Base-by-base conservation (phyloP, 2,797 vertebrate genomes). In the Pitangus sulphuratus region DNA sequence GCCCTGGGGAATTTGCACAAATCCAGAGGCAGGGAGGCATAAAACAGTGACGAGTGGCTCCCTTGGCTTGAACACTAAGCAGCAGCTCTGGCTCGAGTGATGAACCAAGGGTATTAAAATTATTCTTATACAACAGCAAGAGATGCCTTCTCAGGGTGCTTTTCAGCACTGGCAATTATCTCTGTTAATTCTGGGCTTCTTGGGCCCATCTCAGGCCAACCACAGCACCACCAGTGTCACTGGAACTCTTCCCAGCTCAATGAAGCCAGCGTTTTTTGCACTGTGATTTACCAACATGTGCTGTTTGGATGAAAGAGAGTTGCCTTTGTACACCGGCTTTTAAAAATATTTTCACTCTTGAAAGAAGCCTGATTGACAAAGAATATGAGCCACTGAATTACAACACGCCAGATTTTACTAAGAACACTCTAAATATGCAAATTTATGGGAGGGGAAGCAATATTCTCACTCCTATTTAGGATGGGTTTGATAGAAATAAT, bases 281-380 rank as follows among this genome's bases (percentile, higher is more conserved):
- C 42, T 2, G 0, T 54, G 71, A 81, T 84, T 90, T 80, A 54
- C 28, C 60, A 85, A 39, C 44, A 64, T 6, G 13, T n/a, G 60
- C 61, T 93, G 58, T 81, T 62, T 87, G 39, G 33, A 78, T 9
- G 8, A 37, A 88, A 69, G 51, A 25, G 28, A 87, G 65, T 3
- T 89, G 66, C 70, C 72, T 68, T 92, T 95, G 72, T 80, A 91
- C 53, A 3, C 24, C 65, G 82, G 31, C 79, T 94, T 93, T 91
- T 56, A 51, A 82, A 95, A 96, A 82, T 80, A 75, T 83, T 93
- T 95, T 82, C 62, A 68, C 47, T 95, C 65, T 74, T 92, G 78
- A 94, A 92, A 95, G 87, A 91, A 96, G 47, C 54, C 78, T 89
- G 89, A 86, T 78, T 95, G 89, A 93, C 31, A 76, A 84, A 87